Conservation (phyloP, 2,888 invertebrate genomes). For the Drosophila maculinotata region DNA sequence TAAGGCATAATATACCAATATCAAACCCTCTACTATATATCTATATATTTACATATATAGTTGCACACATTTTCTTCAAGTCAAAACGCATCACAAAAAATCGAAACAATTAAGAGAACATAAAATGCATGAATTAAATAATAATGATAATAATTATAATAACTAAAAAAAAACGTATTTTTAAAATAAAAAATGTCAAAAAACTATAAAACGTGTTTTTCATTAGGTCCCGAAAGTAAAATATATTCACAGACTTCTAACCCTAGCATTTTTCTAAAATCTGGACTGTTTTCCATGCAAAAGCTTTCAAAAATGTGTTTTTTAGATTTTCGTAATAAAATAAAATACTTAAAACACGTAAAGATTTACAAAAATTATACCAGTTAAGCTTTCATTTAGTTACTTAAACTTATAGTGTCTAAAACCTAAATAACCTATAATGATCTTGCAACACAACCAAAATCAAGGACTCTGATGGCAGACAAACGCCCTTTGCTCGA, state of each 20-base stretch:
- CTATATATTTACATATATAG: constrained; percentile 32
- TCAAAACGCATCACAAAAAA: constrained; percentile 51
- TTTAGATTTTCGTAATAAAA: neutral
- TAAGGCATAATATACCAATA: constrained; percentile 37
- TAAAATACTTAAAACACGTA: neutral
- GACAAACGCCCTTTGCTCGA: constrained; percentile 21
- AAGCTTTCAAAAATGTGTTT: neutral
- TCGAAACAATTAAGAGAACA: constrained; percentile 27
- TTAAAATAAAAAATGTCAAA: constrained; percentile 54
- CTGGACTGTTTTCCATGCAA: neutral
- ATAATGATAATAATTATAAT: constrained; percentile 29
- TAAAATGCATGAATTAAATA: constrained; percentile 52
- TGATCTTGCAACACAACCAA: neutral
- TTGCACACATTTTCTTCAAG: constrained; percentile 62
- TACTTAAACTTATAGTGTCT: neutral
- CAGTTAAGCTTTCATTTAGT: too few relatives aligned
- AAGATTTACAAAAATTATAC: neutral
- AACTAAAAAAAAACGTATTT: constrained; percentile 34
- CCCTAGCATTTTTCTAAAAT: neutral
- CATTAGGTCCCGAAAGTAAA: neutral
- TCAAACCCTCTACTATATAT: constrained; percentile 36
- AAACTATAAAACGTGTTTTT: constrained; percentile 15
- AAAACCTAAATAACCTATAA: neutral
- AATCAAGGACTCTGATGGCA: constrained; percentile 14
- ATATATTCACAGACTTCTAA: too few relatives aligned